Percentiles rank a stretch among this genome's conserved stretches.
Evolutionary conservation across 1,140 invertebrate species (phyloP).

Genomic region (Aculops lycopersici): DNA sequence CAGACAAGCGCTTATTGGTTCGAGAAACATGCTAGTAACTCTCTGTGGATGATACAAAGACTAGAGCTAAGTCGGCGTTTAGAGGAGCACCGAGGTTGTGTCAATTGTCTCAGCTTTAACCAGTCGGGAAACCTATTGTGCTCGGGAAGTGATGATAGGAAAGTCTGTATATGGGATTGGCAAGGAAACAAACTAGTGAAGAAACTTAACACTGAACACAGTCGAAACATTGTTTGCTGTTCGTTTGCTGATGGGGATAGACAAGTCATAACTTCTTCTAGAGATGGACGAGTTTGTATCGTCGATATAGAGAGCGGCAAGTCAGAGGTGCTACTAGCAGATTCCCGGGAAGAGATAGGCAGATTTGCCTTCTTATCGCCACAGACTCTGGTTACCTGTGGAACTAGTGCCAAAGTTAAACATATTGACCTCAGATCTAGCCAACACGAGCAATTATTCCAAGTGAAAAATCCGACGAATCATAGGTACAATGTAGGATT

Average conservation of each 20-base stretch:
- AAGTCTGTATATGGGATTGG: constrained; percentile 19
- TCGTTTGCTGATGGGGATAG: constrained; percentile 23
- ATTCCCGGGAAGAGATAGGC: not conserved
- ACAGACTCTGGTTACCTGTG: constrained; percentile 43
- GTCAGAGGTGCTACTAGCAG: not conserved
- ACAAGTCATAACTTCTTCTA: constrained; percentile 48
- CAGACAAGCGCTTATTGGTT: not conserved
- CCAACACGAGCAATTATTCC: constrained; percentile 26
- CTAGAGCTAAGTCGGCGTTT: not conserved
- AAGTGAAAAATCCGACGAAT: constrained; percentile 1
- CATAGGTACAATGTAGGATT: constrained; percentile 22
- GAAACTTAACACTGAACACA: not conserved
- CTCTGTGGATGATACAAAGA: constrained; percentile 1
- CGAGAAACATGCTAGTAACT: not conserved
- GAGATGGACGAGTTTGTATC: constrained; percentile 46
- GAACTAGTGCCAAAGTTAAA: constrained; percentile 50
- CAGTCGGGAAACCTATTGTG: constrained; percentile 23
- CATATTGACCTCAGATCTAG: constrained; percentile 42
- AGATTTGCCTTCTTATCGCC: constrained; percentile 24
- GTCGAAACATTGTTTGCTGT: constrained; percentile 1
- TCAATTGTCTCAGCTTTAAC: constrained; percentile 70
- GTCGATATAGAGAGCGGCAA: not conserved
- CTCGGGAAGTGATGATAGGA: constrained; percentile 18
- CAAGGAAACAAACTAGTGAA: constrained; percentile 3
- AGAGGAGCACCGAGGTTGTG: constrained; percentile 30